Evolutionary conservation across 23 tunicate species (phyloP).

Genomic region (Diplosoma virens): DNA sequence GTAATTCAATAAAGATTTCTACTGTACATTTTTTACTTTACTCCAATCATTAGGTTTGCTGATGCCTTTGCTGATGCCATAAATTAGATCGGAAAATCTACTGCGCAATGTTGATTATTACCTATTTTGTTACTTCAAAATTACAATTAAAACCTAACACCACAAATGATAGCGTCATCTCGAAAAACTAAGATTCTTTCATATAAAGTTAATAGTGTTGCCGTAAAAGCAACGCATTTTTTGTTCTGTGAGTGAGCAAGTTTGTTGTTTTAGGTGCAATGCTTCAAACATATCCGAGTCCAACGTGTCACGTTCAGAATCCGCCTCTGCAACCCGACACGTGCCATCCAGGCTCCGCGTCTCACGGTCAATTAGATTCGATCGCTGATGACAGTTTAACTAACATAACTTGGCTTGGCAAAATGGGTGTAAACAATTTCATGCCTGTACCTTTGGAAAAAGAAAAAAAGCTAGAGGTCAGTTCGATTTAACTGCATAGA

Average conservation of each 20-base stretch:
- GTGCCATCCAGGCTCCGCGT: too few relatives aligned
- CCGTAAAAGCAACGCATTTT: too few relatives aligned
- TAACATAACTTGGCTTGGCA: constrained; percentile 86
- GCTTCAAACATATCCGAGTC: constrained; percentile 11
- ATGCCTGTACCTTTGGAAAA: constrained; percentile 65
- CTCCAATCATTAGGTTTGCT: too few relatives aligned
- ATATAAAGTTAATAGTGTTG: background rate
- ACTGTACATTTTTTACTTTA: too few relatives aligned
- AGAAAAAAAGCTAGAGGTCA: constrained; percentile 33
- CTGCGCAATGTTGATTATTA: too few relatives aligned
- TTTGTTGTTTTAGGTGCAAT: constrained; percentile 20
- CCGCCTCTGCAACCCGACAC: background rate
- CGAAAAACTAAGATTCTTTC: background rate
- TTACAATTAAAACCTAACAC: too few relatives aligned
- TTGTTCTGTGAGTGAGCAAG: too few relatives aligned
- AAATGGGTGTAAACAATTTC: constrained; percentile 79
- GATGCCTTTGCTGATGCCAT: too few relatives aligned
- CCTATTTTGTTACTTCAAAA: background rate
- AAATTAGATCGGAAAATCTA: too few relatives aligned
- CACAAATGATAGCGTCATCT: too few relatives aligned
- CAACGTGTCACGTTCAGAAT: background rate
- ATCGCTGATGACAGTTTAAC: constrained; percentile 70
- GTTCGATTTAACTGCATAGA: too few relatives aligned
- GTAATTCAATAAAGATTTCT: background rate
- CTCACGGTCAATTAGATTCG: constrained; percentile 1